Evolutionary conservation across 2,113 vertebrate genomes (phyloP).

Genomic region (Oreochromis spilurus): DNA sequence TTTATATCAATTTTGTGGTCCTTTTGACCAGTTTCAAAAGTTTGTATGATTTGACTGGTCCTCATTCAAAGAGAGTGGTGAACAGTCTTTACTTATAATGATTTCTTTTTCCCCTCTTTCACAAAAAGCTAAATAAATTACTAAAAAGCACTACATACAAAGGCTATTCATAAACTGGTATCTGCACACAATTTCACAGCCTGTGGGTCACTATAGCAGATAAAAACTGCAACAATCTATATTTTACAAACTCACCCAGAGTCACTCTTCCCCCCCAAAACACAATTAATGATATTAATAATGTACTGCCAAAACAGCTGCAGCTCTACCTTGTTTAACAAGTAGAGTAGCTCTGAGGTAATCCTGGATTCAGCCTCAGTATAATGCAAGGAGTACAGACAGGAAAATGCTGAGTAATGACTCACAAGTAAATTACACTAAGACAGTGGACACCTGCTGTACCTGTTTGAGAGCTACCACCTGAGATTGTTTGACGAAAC

Average conservation of each 20-base stretch:
- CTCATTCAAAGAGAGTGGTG: not conserved
- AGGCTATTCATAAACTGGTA: not conserved
- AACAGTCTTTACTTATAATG: not conserved
- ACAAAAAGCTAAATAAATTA: not conserved
- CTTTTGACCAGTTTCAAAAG: not conserved
- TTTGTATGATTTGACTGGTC: not conserved
- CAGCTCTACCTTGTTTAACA: not conserved
- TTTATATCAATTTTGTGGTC: not conserved
- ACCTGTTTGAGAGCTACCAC: not conserved
- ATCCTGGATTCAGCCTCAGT: not conserved
- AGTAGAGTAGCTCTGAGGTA: not conserved
- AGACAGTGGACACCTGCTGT: not conserved
- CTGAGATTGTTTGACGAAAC: not conserved
- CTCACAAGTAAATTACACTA: not conserved
- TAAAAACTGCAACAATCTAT: not conserved
- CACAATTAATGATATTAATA: not conserved
- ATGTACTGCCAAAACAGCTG: not conserved
- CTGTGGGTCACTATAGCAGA: not conserved
- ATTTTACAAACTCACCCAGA: not conserved
- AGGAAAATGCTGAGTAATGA: not conserved
- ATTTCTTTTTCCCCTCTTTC: not conserved
- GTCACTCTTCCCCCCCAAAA: not conserved
- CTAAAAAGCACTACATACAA: not conserved
- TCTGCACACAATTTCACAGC: fast-evolving
- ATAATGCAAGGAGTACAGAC: not conserved